These are phyloP conservation scores for Drosophila ironensis DNA, from an alignment of 1,140 invertebrate species.

Conservation along the genomic window DNA sequence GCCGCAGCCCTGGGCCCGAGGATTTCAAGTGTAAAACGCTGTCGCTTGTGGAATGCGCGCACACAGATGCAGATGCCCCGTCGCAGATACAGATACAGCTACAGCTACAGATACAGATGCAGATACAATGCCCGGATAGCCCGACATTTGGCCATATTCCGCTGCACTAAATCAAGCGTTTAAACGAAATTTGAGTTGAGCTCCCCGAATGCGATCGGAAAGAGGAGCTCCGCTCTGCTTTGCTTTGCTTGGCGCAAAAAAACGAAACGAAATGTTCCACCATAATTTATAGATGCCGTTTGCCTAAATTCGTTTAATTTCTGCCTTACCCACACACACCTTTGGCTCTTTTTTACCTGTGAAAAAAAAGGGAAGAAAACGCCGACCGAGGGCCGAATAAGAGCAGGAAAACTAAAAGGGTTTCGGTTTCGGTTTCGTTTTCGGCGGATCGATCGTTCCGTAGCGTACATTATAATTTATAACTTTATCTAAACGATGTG, in stretches of 20 bases:
- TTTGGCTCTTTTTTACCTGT: constrained; percentile 20
- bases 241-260: constrained; percentile 7
- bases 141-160: constrained; percentile 65
- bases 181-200: constrained; percentile 76
- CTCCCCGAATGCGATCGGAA: constrained; percentile 38
- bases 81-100: not conserved
- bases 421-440: constrained; percentile 41
- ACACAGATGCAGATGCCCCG: constrained; percentile 4
- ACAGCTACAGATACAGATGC: constrained; percentile 3
- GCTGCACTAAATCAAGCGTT: constrained; percentile 78
- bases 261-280: constrained; percentile 21
- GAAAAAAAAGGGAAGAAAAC: not conserved
- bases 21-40: constrained; percentile 77
- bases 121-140: constrained; percentile 24
- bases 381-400: not conserved
- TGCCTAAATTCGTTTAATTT: constrained; percentile 80
- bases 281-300: constrained; percentile 80
- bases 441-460: constrained; percentile 65
- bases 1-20: constrained; percentile 8
- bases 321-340: constrained; percentile 43
- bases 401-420: constrained; percentile 37
- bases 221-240: constrained; percentile 1
- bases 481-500: constrained; percentile 81
- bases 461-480: constrained; percentile 77
- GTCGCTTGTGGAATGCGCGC: constrained; percentile 73